Conservation (phyloP, 2,113 vertebrate genomes). For the Hymenochirus boettgeri region DNA sequence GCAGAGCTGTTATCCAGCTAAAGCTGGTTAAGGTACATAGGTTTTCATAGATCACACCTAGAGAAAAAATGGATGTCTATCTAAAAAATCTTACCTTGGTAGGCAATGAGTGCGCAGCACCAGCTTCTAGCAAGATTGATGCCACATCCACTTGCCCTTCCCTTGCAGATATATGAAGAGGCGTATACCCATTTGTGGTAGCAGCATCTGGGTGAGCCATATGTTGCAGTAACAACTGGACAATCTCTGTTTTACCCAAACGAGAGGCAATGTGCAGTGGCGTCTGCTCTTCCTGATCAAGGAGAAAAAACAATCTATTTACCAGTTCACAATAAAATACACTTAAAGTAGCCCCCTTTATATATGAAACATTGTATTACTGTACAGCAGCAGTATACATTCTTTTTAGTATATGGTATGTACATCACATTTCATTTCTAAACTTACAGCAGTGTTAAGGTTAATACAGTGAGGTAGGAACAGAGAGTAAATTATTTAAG, state of each 20-base stretch:
- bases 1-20: too few species aligned
- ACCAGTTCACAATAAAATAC: neutral
- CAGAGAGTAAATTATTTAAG: too few species aligned
- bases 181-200: constrained; percentile 90
- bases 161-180: constrained; percentile 89
- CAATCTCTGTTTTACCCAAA: constrained; percentile 94
- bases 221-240: constrained; percentile 91
- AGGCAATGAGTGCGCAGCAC: constrained; percentile 86
- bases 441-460: too few species aligned
- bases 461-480: too few species aligned
- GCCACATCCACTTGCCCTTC: constrained; percentile 93
- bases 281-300: constrained; percentile 92
- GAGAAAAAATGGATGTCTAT: too few species aligned
- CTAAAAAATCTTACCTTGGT: constrained; percentile 84
- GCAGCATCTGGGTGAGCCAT: constrained; percentile 95
- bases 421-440: too few species aligned
- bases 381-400: too few species aligned
- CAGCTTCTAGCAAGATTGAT: constrained; percentile 85
- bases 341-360: too few species aligned
- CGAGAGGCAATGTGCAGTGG: constrained; percentile 95
- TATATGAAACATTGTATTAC: too few species aligned
- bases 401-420: too few species aligned
- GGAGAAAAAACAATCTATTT: constrained; percentile 53
- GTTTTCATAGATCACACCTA: too few species aligned
- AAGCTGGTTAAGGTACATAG: too few species aligned